Base-by-base conservation (phyloP, 1,140 invertebrate genomes). In the Alviniconcha marisindica region DNA sequence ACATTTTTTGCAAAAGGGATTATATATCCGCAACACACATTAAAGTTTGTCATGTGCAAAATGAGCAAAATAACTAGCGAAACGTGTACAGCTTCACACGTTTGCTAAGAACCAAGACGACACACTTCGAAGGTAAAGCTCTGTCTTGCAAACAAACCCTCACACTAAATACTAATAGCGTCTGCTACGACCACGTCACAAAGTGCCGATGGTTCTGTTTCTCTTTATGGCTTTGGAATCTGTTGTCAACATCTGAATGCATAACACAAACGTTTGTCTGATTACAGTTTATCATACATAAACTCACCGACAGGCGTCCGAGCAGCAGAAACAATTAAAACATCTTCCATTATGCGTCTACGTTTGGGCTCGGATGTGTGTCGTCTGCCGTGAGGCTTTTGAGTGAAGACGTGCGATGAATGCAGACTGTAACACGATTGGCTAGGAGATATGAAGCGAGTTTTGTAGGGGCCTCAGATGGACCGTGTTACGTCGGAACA, bases 251-350 rank as follows among this genome's bases (percentile, higher is more conserved):
- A 69, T 28, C n/a, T 10, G 4, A 10, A 10, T 33, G 33, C 21
- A 31, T 28, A n/a, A n/a, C n/a, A n/a, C n/a, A n/a, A n/a, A n/a
- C n/a, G n/a, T n/a, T n/a, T n/a, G n/a, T n/a, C n/a, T n/a, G n/a
- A n/a, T n/a, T n/a, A n/a, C n/a, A n/a, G n/a, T n/a, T n/a, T n/a
- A n/a, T n/a, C n/a, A 69, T 28, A 69, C 24, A 24, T 10, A 74
- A 38, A 38, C 71, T 74, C 33, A 74, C 71, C 71, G 2, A 74
- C 71, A 7, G 71, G 71, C 38, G 71, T 74, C 42, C 71, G 38
- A 21, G n/a, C 71, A 24, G 71, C 71, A 15, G 71, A 33, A 2
- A 74, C 71, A 10, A 74, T 42, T 24, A 42, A 42, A 18, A 36
- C 71, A 1, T 74, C 71, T 21, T 74, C 71, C 71, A 74, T 74